Evolutionary conservation across 2,888 invertebrate species (phyloP).

Genomic region (Pomacea canaliculata): DNA sequence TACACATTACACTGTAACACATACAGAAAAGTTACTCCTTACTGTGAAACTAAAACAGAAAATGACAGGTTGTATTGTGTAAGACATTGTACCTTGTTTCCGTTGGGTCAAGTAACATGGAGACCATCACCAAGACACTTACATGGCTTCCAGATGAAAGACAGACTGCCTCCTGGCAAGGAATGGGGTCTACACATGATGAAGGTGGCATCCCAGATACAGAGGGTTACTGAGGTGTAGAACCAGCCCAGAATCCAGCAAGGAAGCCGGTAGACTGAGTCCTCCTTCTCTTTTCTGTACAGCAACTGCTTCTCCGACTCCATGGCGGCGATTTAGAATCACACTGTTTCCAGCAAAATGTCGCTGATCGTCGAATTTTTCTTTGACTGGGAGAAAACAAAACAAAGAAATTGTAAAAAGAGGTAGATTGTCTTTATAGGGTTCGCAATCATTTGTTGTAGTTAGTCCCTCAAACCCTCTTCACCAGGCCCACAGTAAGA

Average conservation of each 20-base stretch:
- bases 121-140: slow-evolving; percentile 28
- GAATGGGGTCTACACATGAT: slow-evolving; percentile 54
- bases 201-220: slow-evolving; percentile 59
- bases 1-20: too few species aligned
- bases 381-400: not conserved
- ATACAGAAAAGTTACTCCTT: too few species aligned
- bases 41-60: too few species aligned
- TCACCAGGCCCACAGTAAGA: too few species aligned
- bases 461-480: too few species aligned
- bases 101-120: too few species aligned
- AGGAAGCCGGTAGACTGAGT: slow-evolving; percentile 32
- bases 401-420: too few species aligned
- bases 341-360: not conserved
- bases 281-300: not conserved
- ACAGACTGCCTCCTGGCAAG: slow-evolving; percentile 48
- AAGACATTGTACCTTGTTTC: too few species aligned
- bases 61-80: too few species aligned
- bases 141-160: slow-evolving; percentile 50
- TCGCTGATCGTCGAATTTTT: not conserved
- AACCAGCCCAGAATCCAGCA: slow-evolving; percentile 55
- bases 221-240: slow-evolving; percentile 47
- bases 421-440: too few species aligned
- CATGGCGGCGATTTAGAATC: not conserved
- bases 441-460: too few species aligned
- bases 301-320: not conserved